A percentile compares a stretch with the other conserved stretches of the same genome.
phyloP scores from a whole-genome alignment of 2,113 vertebrate species.

The Corythornis madagascariensis region DNA sequence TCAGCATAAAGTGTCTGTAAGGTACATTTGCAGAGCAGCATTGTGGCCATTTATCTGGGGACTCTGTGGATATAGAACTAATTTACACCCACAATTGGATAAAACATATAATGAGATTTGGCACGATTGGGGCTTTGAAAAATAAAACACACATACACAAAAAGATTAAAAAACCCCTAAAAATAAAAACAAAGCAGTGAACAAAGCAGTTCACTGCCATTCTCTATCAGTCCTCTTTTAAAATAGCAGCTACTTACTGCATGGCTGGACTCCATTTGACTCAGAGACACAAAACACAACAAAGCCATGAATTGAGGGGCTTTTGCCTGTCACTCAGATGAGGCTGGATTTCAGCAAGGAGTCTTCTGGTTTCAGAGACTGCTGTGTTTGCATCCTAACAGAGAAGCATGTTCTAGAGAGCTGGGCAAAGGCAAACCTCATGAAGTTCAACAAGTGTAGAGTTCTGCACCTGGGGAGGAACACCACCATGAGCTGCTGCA shows the following conservation, averaged over 20 bases:
- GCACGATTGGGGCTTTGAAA: not conserved
- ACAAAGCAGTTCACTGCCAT: not conserved
- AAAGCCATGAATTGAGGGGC: fast-evolving
- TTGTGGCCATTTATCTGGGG: not conserved
- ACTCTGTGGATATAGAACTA: not conserved
- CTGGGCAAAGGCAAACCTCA: too few species aligned
- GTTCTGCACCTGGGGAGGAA: too few species aligned
- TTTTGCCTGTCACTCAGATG: not conserved
- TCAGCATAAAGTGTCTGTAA: not conserved
- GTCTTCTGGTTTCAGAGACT: not conserved
- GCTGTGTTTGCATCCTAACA: not conserved
- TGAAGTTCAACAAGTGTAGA: too few species aligned
- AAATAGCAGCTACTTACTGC: not conserved
- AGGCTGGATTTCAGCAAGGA: not conserved
- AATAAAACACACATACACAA: not conserved
- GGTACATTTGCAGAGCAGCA: not conserved
- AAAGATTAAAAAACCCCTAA: not conserved
- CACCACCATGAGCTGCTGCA: too few species aligned
- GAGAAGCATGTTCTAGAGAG: not conserved
- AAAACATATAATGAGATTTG: not conserved
- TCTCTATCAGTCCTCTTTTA: not conserved
- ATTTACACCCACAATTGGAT: not conserved
- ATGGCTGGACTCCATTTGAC: not conserved
- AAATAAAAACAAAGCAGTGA: not conserved
- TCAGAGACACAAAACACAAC: not conserved